Percentiles rank a stretch among this genome's conserved stretches.
These are phyloP conservation scores for Ferrisia virgata DNA, from an alignment of 2,888 invertebrate genomes.

Conservation along the genomic window DNA sequence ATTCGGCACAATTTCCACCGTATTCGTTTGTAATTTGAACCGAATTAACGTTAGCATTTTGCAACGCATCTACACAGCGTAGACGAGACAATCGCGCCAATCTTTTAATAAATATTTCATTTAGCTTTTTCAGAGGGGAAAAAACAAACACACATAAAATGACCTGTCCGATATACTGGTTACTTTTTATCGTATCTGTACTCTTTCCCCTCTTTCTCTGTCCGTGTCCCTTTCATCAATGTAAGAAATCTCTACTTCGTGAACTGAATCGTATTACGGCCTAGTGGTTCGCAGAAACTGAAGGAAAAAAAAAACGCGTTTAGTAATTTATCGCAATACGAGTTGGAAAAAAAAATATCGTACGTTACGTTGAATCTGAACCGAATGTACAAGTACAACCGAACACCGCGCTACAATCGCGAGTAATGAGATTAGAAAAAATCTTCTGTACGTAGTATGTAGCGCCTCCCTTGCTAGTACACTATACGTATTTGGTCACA, in stretches of 20 bases:
- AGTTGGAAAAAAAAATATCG: background rate
- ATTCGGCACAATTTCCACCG: slow-evolving; percentile 29
- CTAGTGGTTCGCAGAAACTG: background rate
- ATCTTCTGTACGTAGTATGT: too few species aligned
- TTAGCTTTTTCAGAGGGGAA: background rate
- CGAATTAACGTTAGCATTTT: slow-evolving; percentile 29
- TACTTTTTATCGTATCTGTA: background rate
- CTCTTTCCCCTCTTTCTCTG: background rate
- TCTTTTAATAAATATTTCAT: slow-evolving; percentile 23
- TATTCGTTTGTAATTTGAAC: slow-evolving; percentile 17
- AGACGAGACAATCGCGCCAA: slow-evolving; percentile 2
- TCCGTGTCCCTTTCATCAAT: background rate
- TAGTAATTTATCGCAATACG: background rate
- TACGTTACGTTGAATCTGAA: background rate
- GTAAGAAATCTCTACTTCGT: background rate
- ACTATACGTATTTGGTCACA: background rate
- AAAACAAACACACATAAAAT: background rate
- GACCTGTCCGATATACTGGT: background rate
- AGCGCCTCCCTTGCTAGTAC: background rate
- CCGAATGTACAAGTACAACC: too few species aligned
- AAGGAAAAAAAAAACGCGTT: background rate
- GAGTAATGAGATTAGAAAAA: background rate
- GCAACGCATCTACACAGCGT: background rate
- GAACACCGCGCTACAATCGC: background rate
- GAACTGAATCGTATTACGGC: background rate